phyloP scores from a whole-genome alignment of 30 jellyfish, hydroid and myxozoan species.

The Hydractinia echinata region DNA sequence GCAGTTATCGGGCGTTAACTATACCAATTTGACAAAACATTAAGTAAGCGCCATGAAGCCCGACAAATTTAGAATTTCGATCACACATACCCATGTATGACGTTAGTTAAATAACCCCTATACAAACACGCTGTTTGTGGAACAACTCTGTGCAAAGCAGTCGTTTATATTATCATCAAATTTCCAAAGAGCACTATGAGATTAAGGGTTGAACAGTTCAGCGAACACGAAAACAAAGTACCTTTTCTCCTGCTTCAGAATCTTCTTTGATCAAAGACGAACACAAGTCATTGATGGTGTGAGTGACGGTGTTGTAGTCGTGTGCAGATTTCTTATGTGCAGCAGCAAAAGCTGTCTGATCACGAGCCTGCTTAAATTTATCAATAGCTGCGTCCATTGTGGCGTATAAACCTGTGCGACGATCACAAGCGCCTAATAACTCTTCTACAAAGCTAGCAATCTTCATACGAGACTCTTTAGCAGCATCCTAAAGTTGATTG shows the following conservation, averaged over 20 bases:
- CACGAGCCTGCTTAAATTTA: slow-evolving; percentile 65
- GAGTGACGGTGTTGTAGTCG: slow-evolving; percentile 49
- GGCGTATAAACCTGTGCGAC: slow-evolving; percentile 42
- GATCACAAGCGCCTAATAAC: slow-evolving; percentile 46
- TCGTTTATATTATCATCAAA: too few relatives aligned
- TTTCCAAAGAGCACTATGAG: too few relatives aligned
- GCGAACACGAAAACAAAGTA: not conserved
- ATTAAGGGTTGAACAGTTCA: not conserved
- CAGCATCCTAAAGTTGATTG: slow-evolving; percentile 57
- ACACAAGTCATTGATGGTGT: slow-evolving; percentile 35
- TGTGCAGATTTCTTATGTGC: slow-evolving; percentile 53
- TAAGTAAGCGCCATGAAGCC: too few relatives aligned
- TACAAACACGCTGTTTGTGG: not conserved
- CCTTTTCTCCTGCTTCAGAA: slow-evolving; percentile 72
- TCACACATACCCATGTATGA: too few relatives aligned
- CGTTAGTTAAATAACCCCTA: too few relatives aligned
- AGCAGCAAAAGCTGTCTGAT: slow-evolving; percentile 45
- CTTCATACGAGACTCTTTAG: slow-evolving; percentile 73
- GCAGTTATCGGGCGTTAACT: too few relatives aligned
- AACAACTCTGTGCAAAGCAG: not conserved
- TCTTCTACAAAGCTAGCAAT: slow-evolving; percentile 81
- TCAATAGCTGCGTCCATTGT: slow-evolving; percentile 56
- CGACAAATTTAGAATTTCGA: too few relatives aligned
- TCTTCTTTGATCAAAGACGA: slow-evolving; percentile 66
- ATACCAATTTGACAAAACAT: too few relatives aligned